A percentile compares a stretch with the other conserved stretches of the same genome.
These are phyloP conservation scores for Dicaeum eximium DNA, from an alignment of 2,113 vertebrate genomes.

Conservation along the genomic window DNA sequence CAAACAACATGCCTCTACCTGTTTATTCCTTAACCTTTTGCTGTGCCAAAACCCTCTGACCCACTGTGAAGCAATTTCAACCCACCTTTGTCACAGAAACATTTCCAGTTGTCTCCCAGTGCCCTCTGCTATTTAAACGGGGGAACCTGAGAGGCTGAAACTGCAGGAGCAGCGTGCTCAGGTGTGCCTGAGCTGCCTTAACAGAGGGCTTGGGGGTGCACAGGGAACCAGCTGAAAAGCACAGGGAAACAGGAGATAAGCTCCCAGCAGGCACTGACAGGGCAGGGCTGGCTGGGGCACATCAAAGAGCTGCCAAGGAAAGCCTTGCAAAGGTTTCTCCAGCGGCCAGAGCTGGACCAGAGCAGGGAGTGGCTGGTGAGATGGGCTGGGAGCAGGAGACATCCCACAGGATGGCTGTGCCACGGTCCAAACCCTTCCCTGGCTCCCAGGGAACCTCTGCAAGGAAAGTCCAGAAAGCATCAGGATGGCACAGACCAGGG, in stretches of 20 bases:
- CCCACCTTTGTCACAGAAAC: not conserved
- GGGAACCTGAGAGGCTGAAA: not conserved
- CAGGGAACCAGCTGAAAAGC: not conserved
- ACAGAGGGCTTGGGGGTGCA: not conserved
- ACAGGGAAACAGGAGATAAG: not conserved
- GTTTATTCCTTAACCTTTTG: not conserved
- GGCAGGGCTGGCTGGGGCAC: not conserved
- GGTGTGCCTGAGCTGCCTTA: not conserved
- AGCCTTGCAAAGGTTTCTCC: not conserved
- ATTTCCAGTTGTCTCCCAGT: not conserved
- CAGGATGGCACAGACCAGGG: fast-evolving
- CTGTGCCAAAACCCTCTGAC: not conserved
- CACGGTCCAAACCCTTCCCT: not conserved
- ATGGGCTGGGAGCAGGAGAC: not conserved
- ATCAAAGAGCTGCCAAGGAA: not conserved
- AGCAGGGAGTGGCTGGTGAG: not conserved
- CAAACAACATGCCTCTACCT: not conserved
- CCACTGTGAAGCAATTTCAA: not conserved
- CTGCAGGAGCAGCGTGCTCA: not conserved
- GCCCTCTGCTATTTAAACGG: not conserved
- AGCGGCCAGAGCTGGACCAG: not conserved
- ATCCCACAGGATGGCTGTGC: not conserved
- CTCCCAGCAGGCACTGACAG: not conserved
- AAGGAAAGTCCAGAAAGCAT: not conserved
- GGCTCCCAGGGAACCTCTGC: not conserved